These are phyloP conservation scores for Drosophila anomalata DNA, from an alignment of 2,888 invertebrate species.

Conservation along the genomic window DNA sequence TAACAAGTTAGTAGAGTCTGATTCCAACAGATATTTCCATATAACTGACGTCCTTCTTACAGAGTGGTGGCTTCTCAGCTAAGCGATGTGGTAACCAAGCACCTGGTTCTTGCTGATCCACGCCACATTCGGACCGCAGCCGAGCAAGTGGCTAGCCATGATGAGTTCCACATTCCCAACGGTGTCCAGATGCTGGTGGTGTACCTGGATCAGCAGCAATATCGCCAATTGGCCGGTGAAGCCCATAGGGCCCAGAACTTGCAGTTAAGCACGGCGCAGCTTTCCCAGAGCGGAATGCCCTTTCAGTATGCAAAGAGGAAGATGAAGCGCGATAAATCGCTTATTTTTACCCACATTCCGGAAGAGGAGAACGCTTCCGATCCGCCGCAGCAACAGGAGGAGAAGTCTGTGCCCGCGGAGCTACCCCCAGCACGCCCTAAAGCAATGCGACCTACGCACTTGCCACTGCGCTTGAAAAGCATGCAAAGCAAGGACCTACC, in stretches of 20 bases:
- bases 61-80: slow-evolving; percentile 93
- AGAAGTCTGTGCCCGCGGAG: slow-evolving; percentile 14
- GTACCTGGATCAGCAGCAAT: slow-evolving; percentile 88
- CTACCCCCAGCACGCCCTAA: slow-evolving; percentile 64
- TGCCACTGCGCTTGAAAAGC: slow-evolving; percentile 86
- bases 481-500: slow-evolving; percentile 82
- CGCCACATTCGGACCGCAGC: slow-evolving; percentile 93
- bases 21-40: neutral
- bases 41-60: slow-evolving; percentile 17
- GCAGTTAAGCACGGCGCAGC: slow-evolving; percentile 72
- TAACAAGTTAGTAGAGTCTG: slow-evolving; percentile 88
- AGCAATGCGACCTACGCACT: slow-evolving; percentile 85
- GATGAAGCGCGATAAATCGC: slow-evolving; percentile 91
- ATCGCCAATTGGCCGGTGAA: slow-evolving; percentile 85
- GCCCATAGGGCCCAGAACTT: slow-evolving; percentile 84
- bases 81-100: slow-evolving; percentile 89
- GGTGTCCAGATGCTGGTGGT: slow-evolving; percentile 92
- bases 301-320: slow-evolving; percentile 83
- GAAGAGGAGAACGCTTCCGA: slow-evolving; percentile 85
- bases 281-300: slow-evolving; percentile 72
- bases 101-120: slow-evolving; percentile 92
- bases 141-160: slow-evolving; percentile 86
- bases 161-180: slow-evolving; percentile 89
- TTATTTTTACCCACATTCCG: slow-evolving; percentile 92
- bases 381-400: slow-evolving; percentile 3